Evolutionary conservation across 2,113 vertebrate species (phyloP), one percentile per base, ranked within the genome.

Genomic region (Gnathonemus echidnorhynchus): DNA sequence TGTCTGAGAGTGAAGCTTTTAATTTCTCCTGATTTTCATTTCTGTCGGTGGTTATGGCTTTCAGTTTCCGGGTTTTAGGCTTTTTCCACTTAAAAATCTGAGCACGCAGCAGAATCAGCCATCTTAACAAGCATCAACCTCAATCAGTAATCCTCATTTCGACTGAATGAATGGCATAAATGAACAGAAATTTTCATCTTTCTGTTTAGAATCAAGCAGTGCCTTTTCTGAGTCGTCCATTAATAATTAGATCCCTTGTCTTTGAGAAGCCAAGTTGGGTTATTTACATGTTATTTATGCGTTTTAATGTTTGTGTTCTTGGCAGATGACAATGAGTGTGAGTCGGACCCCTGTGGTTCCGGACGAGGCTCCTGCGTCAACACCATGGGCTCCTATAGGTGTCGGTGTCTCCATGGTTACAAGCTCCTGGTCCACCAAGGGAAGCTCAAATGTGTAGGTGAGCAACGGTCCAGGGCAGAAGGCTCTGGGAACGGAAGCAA

Each of bases 261-360:
- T 9, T 45, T 85, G 45, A 42, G 83, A 48, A 46, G 39, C 45
- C 83, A 21, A 11, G 83, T 24, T 21, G 48, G 83, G 48, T 35
- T 56, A 35, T 19, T 27, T 56, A 27, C 39, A 56, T 87, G 49
- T 49, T 1, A 46, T 58, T 56, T 9, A 53, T 42, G 24, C 52
- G 2, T 86, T 27, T 27, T 31, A 27, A 42, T 46, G 53, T 62
- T 52, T 27, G 7, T n/a, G 35, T 62, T 70, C 89, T 62, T 80
- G 35, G 3, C 92, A 98, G 97, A 98, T 88, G 95, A 97, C 90
- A 96, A 97, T 45, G 97, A 98, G 91, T 98, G 97, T 90, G 97
- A 97, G 11, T 92, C 95, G 1, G 96, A 98, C 66, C 97, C 97
- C 0, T 98, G 97, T 45, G 97, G 97, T 56, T 93, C 94, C 0